A percentile compares a stretch with the other conserved stretches of the same genome.
Conservation (phyloP, 1,140 invertebrate genomes). For the Ptiloglossa arizonensis region DNA sequence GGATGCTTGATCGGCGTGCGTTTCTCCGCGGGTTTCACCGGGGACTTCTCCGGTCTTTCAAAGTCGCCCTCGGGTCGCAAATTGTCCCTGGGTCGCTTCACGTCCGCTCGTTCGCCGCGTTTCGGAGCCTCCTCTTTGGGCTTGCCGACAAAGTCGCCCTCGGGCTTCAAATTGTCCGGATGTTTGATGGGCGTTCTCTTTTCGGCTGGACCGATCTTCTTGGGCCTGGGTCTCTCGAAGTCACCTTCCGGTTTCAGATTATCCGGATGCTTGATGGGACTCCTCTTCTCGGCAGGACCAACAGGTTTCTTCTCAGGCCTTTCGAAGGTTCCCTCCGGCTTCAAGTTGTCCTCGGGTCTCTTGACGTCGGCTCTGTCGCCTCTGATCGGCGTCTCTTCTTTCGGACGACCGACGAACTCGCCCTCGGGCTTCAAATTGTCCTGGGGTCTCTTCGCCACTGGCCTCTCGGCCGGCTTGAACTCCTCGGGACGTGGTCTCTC, state of each 20-base stretch:
- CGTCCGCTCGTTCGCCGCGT: conserved; percentile 83
- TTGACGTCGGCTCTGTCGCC: conserved; percentile 78
- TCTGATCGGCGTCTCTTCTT: conserved; percentile 73
- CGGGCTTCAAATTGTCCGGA: conserved; percentile 82
- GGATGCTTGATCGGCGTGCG: conserved; percentile 80
- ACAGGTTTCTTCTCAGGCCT: conserved; percentile 77
- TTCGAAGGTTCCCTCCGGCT: conserved; percentile 83
- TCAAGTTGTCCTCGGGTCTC: conserved; percentile 81
- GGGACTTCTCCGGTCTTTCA: conserved; percentile 73
- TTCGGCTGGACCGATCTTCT: conserved; percentile 82
- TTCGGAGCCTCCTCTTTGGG: conserved; percentile 79
- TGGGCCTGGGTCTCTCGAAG: conserved; percentile 80
- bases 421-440: conserved; percentile 84
- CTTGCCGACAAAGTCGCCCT: conserved; percentile 85
- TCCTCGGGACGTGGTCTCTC: conserved; percentile 68
- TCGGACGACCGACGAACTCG: conserved; percentile 80
- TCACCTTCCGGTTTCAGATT: conserved; percentile 82
- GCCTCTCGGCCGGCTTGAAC: conserved; percentile 75
- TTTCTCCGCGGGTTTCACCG: conserved; percentile 75
- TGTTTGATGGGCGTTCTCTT: conserved; percentile 78
- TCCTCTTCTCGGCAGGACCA: conserved; percentile 76
- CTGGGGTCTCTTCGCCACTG: conserved; percentile 73
- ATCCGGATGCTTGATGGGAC: conserved; percentile 72
- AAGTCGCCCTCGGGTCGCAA: conserved; percentile 83
- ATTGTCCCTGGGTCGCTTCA: conserved; percentile 84